Evolutionary conservation across 2,888 invertebrate species (phyloP).

Genomic region (Cephus sareptanus): DNA sequence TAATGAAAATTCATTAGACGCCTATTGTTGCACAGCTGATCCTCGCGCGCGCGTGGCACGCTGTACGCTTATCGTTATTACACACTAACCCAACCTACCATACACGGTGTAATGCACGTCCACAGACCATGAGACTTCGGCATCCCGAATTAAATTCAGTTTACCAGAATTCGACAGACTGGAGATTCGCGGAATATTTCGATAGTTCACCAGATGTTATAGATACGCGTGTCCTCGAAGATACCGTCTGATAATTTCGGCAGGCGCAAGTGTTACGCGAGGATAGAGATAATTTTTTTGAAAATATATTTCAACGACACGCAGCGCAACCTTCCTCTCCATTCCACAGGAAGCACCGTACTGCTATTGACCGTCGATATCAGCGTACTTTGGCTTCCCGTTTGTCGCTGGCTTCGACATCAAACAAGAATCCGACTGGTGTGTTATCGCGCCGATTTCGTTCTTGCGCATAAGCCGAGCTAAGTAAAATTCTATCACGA

Average conservation of each 20-base stretch:
- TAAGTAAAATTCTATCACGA: neutral
- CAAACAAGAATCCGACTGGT: neutral
- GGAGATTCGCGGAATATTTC: neutral
- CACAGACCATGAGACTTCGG: slow-evolving; percentile 22
- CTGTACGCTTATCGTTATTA: neutral
- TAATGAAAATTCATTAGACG: neutral
- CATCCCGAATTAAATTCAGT: neutral
- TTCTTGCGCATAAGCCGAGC: neutral
- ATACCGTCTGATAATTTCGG: neutral
- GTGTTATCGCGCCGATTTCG: neutral
- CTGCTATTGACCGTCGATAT: neutral
- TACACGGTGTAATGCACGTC: slow-evolving; percentile 26
- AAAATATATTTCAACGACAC: neutral
- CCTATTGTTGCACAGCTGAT: neutral
- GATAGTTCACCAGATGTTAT: neutral
- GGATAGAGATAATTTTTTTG: neutral
- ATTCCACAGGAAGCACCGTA: neutral
- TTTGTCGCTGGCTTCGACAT: neutral
- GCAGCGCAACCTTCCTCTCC: neutral
- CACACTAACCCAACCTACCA: slow-evolving; percentile 26
- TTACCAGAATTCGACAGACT: neutral
- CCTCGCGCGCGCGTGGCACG: neutral
- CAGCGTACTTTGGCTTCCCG: neutral
- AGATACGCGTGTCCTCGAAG: neutral
- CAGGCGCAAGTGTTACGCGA: neutral